Conservation (phyloP, 2,113 vertebrate genomes). For the Phaethornis superciliosus region DNA sequence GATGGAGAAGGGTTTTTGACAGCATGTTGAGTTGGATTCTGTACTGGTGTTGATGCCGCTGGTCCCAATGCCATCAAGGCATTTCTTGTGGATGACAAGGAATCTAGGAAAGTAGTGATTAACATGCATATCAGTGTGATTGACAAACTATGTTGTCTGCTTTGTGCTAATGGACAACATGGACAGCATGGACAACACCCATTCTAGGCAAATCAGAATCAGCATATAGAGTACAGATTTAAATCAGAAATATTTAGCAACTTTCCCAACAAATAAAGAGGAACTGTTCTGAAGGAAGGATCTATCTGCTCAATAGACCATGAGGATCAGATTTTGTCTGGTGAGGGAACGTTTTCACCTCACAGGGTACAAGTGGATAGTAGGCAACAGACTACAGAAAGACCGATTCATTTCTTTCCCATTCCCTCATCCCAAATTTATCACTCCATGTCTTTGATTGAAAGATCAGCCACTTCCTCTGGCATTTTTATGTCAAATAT, state of each 20-base stretch:
- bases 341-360: neutral
- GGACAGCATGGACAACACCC: constrained; percentile 17
- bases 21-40: constrained; percentile 64
- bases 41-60: constrained; percentile 61
- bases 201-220: constrained; percentile 40
- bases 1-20: constrained; percentile 67
- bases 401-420: neutral
- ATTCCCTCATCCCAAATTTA: neutral
- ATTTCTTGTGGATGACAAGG: constrained; percentile 70
- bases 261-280: constrained; percentile 12
- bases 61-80: constrained; percentile 69
- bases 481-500: constrained; percentile 2
- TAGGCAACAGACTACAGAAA: neutral
- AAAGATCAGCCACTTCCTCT: constrained; percentile 17
- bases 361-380: neutral
- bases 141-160: constrained; percentile 43
- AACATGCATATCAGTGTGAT: constrained; percentile 68
- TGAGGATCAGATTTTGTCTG: neutral
- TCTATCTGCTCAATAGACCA: neutral
- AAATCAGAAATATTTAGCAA: constrained; percentile 26
- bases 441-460: neutral
- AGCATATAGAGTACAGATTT: neutral
- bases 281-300: neutral
- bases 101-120: constrained; percentile 74
- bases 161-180: constrained; percentile 35